These are phyloP conservation scores for Chaenogobius annularis DNA, from an alignment of 2,113 vertebrate species.

Conservation along the genomic window DNA sequence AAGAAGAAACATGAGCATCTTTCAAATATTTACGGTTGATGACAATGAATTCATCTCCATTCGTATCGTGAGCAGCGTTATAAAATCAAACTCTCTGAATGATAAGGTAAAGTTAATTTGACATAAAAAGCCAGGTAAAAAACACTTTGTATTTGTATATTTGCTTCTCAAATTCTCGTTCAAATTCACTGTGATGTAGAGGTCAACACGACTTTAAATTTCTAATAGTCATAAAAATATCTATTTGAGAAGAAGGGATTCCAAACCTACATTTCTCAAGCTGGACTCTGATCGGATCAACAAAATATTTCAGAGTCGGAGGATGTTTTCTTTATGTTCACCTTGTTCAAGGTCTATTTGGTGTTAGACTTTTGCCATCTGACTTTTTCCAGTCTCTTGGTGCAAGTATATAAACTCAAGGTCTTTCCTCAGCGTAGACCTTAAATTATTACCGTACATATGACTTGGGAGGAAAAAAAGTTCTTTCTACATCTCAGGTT, in stretches of 20 bases:
- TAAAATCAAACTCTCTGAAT: too few relatives aligned
- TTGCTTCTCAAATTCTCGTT: too few relatives aligned
- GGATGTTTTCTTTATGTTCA: neutral
- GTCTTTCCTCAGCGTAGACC: conserved; percentile 28
- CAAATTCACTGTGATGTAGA: neutral
- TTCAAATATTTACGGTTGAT: too few relatives aligned
- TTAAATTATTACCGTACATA: conserved; percentile 16
- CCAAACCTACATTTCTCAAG: neutral
- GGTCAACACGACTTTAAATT: neutral
- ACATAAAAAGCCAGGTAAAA: too few relatives aligned
- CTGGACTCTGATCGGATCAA: neutral
- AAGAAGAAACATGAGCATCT: too few relatives aligned
- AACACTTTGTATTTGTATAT: too few relatives aligned
- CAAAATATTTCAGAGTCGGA: neutral
- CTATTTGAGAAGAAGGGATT: neutral
- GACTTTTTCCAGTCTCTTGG: conserved; percentile 27
- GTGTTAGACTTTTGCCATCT: conserved; percentile 16
- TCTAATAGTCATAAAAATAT: neutral
- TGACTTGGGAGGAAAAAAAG: conserved; percentile 35
- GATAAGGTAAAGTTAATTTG: too few relatives aligned
- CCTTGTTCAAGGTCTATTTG: conserved; percentile 15
- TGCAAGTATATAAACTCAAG: conserved; percentile 18
- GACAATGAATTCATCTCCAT: too few relatives aligned
- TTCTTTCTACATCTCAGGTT: conserved; percentile 34
- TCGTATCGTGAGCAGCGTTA: too few relatives aligned